Conservation (phyloP, 92 coral and sea anemone species). For the Parazoanthus swiftii region DNA sequence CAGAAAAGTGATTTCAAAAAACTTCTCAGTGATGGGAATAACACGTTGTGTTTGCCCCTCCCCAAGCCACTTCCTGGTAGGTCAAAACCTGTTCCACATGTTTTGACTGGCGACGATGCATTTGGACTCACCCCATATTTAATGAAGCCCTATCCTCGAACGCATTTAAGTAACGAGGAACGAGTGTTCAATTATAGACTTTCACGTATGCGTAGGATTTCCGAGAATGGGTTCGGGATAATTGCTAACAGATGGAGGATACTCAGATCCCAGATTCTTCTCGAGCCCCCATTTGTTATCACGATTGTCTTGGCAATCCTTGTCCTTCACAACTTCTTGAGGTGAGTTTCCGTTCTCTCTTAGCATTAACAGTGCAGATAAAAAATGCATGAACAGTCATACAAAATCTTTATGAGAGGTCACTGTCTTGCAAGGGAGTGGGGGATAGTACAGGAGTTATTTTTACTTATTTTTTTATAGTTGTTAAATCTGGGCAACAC, state of each 20-base stretch:
- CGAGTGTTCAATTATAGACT: conserved; percentile 47
- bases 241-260: conserved; percentile 49
- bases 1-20: conserved; percentile 38
- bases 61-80: conserved; percentile 37
- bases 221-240: conserved; percentile 48
- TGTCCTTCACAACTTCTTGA: conserved; percentile 44
- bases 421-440: background rate
- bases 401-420: background rate
- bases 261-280: conserved; percentile 41
- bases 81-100: conserved; percentile 21
- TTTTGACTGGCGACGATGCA: conserved; percentile 29
- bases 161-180: conserved; percentile 39
- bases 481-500: too few species aligned
- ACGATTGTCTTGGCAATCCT: conserved; percentile 43
- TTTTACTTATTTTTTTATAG: too few species aligned
- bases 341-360: conserved; percentile 17
- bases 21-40: conserved; percentile 32
- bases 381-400: background rate
- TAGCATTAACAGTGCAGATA: conserved; percentile 10
- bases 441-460: conserved; percentile 6
- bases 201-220: conserved; percentile 48
- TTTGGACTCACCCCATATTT: conserved; percentile 19
- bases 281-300: conserved; percentile 31
- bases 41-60: conserved; percentile 37
- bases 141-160: conserved; percentile 47